phyloP scores from a whole-genome alignment of 2,888 invertebrate genomes.

The Rhagonycha fulva region DNA sequence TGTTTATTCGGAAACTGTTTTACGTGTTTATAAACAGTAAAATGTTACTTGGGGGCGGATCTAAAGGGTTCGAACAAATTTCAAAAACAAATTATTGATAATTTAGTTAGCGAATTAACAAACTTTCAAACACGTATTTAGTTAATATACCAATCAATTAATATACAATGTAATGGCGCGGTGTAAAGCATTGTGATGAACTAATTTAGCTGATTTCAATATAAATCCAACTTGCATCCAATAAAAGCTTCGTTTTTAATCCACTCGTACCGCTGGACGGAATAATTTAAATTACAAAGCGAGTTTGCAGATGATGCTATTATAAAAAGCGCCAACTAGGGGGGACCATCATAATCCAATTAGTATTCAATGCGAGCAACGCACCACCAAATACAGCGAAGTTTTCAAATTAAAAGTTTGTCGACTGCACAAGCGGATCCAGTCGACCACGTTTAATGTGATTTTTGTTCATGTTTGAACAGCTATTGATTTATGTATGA shows the following conservation, averaged over 20 bases:
- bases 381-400: constrained; percentile 45
- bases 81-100: not conserved
- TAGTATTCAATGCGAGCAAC: constrained; percentile 51
- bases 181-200: not conserved
- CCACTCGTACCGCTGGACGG: constrained; percentile 39
- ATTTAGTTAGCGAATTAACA: not conserved
- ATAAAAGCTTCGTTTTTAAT: constrained; percentile 39
- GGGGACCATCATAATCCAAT: constrained; percentile 52
- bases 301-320: constrained; percentile 49
- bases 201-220: constrained; percentile 21
- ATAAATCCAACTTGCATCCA: constrained; percentile 32
- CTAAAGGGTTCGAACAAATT: not conserved
- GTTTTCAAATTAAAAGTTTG: constrained; percentile 51
- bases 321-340: constrained; percentile 44
- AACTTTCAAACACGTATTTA: not conserved
- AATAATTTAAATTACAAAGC: constrained; percentile 44
- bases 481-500: constrained; percentile 31
- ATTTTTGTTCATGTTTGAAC: constrained; percentile 46
- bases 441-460: constrained; percentile 44
- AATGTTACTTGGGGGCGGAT: not conserved
- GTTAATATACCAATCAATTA: not conserved
- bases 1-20: constrained; percentile 25
- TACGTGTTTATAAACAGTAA: constrained; percentile 24
- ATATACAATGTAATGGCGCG: not conserved
- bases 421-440: constrained; percentile 31